Evolutionary conservation across 2,888 invertebrate species (phyloP).

Genomic region (Hypercompe scribonia): DNA sequence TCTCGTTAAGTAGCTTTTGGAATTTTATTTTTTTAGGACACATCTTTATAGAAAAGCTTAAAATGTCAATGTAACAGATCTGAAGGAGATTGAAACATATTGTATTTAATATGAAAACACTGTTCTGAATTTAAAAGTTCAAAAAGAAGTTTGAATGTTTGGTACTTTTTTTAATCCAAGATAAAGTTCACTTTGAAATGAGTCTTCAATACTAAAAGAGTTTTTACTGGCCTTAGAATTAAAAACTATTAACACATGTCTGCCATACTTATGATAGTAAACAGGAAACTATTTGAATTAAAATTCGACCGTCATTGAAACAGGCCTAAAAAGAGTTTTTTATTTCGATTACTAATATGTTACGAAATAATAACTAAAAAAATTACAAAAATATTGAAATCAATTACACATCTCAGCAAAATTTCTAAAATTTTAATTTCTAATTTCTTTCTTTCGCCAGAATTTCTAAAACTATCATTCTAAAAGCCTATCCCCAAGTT

Average conservation of each 20-base stretch:
- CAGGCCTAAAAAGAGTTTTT: too few species aligned
- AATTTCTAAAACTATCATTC: constrained; percentile 17
- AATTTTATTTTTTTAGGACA: constrained; percentile 12
- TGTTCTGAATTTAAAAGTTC: neutral
- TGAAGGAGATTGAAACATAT: neutral
- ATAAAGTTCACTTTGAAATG: neutral
- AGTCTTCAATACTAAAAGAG: neutral
- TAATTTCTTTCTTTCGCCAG: too few species aligned
- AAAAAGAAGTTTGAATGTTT: neutral
- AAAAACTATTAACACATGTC: neutral
- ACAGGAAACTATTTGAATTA: neutral
- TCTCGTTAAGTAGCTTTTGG: constrained; percentile 19
- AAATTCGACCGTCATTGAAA: too few species aligned
- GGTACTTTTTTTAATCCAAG: neutral
- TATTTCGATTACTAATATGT: too few species aligned
- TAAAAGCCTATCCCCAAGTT: constrained; percentile 22
- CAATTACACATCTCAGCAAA: neutral
- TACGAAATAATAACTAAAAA: neutral
- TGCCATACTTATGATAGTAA: neutral
- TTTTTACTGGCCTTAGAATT: neutral
- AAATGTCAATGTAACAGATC: neutral
- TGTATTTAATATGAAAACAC: neutral
- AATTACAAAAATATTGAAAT: neutral
- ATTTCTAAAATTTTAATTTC: too few species aligned
- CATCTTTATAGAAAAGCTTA: constrained; percentile 6